These are phyloP conservation scores for Dendroctonus ponderosae DNA, from an alignment of 1,140 invertebrate genomes.

Conservation along the genomic window DNA sequence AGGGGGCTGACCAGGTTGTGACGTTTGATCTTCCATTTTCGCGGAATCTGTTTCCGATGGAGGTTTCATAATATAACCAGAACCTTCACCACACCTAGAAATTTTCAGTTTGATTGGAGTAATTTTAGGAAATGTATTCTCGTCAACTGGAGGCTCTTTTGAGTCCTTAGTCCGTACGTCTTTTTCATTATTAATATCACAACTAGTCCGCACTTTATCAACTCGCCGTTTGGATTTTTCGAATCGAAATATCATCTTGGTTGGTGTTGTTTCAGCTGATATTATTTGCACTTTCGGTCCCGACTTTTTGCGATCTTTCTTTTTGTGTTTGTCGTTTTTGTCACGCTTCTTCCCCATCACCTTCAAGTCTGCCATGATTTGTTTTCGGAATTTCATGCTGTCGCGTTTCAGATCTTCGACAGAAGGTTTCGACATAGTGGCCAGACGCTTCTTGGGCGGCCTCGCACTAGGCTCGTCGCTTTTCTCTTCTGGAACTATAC, in stretches of 20 bases:
- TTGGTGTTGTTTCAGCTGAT: conserved; percentile 59
- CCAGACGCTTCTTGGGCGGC: conserved; percentile 50
- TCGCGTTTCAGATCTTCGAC: conserved; percentile 78
- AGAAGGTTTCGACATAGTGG: conserved; percentile 52
- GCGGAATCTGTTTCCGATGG: conserved; percentile 27
- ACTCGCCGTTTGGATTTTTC: conserved; percentile 48
- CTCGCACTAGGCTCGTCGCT: conserved; percentile 57
- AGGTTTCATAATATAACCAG: conserved; percentile 62
- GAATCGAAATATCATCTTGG: conserved; percentile 68
- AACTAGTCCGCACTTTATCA: conserved; percentile 30
- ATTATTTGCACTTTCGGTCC: conserved; percentile 60
- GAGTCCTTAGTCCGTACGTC: conserved; percentile 22
- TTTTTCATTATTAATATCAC: conserved; percentile 34
- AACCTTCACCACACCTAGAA: conserved; percentile 71
- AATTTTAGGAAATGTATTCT: conserved; percentile 53
- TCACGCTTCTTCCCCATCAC: conserved; percentile 62
- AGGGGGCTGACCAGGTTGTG: conserved; percentile 40
- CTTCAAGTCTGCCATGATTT: conserved; percentile 74
- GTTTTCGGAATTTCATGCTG: conserved; percentile 83
- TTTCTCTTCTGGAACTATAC: conserved; percentile 48
- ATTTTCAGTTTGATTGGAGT: conserved; percentile 81
- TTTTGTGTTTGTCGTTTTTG: conserved; percentile 64
- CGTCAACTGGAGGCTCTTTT: conserved; percentile 10
- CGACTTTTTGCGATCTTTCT: conserved; percentile 63
- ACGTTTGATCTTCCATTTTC: conserved; percentile 40